phyloP scores from a whole-genome alignment of 2,113 vertebrate species.

The Arizona elegans region DNA sequence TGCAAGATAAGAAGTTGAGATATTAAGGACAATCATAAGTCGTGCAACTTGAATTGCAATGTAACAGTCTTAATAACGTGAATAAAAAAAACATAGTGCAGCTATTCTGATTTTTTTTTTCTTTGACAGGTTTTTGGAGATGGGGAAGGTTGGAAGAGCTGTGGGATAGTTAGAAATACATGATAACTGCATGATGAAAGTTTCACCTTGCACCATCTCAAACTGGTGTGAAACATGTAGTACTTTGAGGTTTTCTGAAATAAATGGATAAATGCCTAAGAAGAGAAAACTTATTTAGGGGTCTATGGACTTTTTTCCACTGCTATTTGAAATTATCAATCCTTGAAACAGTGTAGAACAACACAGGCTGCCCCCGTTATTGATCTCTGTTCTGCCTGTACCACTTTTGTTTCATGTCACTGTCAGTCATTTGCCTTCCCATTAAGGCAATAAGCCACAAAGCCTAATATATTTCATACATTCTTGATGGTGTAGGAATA shows the following conservation, averaged over 20 bases:
- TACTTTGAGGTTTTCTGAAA: neutral
- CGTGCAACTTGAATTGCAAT: neutral
- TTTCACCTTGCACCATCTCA: neutral
- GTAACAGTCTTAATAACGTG: neutral
- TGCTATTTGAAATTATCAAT: neutral
- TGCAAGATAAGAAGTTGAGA: neutral
- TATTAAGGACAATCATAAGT: neutral
- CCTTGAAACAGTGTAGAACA: neutral
- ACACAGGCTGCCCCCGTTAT: neutral
- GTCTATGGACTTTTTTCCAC: neutral
- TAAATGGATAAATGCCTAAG: neutral
- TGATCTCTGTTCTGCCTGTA: neutral
- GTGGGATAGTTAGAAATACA: neutral
- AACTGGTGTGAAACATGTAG: neutral
- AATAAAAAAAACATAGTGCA: neutral
- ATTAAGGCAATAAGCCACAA: neutral
- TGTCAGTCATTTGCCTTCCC: neutral
- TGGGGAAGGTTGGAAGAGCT: neutral
- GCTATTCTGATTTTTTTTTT: neutral
- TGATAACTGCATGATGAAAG: neutral
- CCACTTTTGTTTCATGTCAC: neutral
- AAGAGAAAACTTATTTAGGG: neutral
- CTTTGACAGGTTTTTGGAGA: neutral
- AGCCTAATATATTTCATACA: neutral
- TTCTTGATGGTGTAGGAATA: neutral